Percentiles rank a stretch among this genome's conserved stretches.
Evolutionary conservation across 1,140 invertebrate species (phyloP).

Genomic region (Drosophila navojoa): DNA sequence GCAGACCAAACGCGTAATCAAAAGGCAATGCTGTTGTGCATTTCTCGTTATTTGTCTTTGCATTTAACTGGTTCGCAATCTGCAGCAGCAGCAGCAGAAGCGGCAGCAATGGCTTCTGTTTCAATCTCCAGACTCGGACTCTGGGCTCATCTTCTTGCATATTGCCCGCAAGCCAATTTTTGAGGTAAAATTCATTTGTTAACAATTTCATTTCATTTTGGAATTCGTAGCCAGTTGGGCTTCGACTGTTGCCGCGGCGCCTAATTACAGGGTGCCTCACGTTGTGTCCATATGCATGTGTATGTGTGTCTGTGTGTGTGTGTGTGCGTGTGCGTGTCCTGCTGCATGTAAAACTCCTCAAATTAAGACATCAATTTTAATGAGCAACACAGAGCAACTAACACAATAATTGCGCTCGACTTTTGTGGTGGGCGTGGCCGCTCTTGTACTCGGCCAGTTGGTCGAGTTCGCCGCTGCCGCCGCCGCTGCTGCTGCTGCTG

Average conservation of each 20-base stretch:
- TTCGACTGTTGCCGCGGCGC: constrained; percentile 60
- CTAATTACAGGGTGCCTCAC: constrained; percentile 76
- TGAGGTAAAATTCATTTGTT: constrained; percentile 80
- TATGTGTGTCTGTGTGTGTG: constrained; percentile 36
- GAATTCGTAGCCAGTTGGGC: constrained; percentile 36
- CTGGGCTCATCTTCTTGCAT: constrained; percentile 30
- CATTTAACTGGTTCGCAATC: constrained; percentile 62
- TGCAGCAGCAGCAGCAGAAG: constrained; percentile 23
- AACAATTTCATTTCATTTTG: constrained; percentile 75
- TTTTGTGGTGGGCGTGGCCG: constrained; percentile 57
- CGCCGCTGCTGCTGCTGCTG: no score
- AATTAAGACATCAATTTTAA: constrained; percentile 82
- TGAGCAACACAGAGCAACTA: constrained; percentile 71
- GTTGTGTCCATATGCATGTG: constrained; percentile 17
- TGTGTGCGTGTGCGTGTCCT: constrained; percentile 41
- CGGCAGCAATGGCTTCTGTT: constrained; percentile 16
- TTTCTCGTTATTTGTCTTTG: constrained; percentile 78
- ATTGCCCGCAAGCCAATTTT: constrained; percentile 70
- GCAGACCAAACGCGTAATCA: constrained; percentile 66
- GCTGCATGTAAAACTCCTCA: constrained; percentile 68
- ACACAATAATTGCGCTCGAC: constrained; percentile 71
- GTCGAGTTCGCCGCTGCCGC: constrained; percentile 16
- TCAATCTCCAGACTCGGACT: not conserved
- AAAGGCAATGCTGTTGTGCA: constrained; percentile 55
- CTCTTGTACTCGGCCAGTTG: constrained; percentile 49